Conservation (phyloP, 2,797 vertebrate genomes). For the Parauchenoglanis ngamensis region DNA sequence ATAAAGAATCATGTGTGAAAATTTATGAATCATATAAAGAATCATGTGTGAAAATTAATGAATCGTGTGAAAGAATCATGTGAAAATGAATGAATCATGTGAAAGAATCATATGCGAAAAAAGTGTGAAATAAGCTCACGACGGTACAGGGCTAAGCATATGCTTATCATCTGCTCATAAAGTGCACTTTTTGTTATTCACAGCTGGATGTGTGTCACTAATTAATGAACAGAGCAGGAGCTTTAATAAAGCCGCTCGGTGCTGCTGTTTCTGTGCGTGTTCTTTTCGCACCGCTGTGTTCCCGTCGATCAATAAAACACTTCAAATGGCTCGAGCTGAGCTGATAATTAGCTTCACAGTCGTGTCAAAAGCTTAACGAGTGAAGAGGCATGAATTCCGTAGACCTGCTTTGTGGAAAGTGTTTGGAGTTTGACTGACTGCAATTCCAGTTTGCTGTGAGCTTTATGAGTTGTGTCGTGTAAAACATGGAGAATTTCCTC, state of each 20-base stretch:
- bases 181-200: background rate
- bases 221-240: background rate
- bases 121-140: background rate
- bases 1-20: no score
- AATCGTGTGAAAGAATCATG: background rate
- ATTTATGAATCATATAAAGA: background rate
- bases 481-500: slow-evolving; percentile 1
- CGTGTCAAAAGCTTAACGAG: slow-evolving; percentile 43
- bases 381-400: slow-evolving; percentile 24
- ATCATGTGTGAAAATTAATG: no score
- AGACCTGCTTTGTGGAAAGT: slow-evolving; percentile 8
- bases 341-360: slow-evolving; percentile 37
- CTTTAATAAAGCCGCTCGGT: slow-evolving; percentile 13
- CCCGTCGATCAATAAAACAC: slow-evolving; percentile 21
- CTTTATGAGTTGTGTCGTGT: background rate
- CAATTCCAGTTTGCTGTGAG: slow-evolving; percentile 20
- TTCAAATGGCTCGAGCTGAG: slow-evolving; percentile 36
- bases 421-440: background rate
- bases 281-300: slow-evolving; percentile 11
- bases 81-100: background rate
- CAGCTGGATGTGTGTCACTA: background rate
- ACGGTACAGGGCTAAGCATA: background rate
- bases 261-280: slow-evolving; percentile 9
- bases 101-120: background rate
- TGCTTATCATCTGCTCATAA: background rate